Evolutionary conservation across 92 coral and sea anemone species (phyloP).

Genomic region (Metridium senile): DNA sequence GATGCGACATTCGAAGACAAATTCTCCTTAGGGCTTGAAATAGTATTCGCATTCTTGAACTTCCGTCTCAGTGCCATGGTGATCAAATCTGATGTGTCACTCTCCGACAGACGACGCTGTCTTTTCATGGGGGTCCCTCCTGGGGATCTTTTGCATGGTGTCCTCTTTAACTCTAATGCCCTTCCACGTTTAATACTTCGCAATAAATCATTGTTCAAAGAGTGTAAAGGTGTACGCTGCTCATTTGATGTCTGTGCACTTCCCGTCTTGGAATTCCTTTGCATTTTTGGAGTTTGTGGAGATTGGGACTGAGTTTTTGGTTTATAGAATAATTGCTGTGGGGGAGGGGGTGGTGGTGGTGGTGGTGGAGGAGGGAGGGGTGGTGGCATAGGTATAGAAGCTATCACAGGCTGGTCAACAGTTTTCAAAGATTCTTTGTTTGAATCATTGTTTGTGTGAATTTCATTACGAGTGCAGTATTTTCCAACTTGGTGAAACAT

Average conservation of each 20-base stretch:
- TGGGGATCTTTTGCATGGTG: conserved; percentile 82
- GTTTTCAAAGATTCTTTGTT: neutral
- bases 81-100: conserved; percentile 69
- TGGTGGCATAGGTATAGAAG: conserved; percentile 33
- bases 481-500: conserved; percentile 81
- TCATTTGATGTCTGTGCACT: conserved; percentile 1
- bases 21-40: conserved; percentile 74
- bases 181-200: conserved; percentile 47
- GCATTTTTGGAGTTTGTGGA: conserved; percentile 14
- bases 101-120: conserved; percentile 64
- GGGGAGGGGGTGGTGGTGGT: conserved; percentile 53
- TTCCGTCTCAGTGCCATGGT: conserved; percentile 74
- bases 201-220: conserved; percentile 67
- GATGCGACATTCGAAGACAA: conserved; percentile 60
- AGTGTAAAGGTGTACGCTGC: conserved; percentile 38
- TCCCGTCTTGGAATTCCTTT: neutral
- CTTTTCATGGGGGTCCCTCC: conserved; percentile 80
- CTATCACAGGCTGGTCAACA: conserved; percentile 9
- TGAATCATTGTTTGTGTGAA: conserved; percentile 10
- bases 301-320: conserved; percentile 21
- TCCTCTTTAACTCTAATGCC: conserved; percentile 62
- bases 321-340: neutral
- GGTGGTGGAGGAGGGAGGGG: conserved; percentile 70
- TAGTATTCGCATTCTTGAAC: conserved; percentile 56
- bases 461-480: conserved; percentile 63